Conservation (phyloP, 1,140 invertebrate species). For the Caenorhabditis tropicalis region DNA sequence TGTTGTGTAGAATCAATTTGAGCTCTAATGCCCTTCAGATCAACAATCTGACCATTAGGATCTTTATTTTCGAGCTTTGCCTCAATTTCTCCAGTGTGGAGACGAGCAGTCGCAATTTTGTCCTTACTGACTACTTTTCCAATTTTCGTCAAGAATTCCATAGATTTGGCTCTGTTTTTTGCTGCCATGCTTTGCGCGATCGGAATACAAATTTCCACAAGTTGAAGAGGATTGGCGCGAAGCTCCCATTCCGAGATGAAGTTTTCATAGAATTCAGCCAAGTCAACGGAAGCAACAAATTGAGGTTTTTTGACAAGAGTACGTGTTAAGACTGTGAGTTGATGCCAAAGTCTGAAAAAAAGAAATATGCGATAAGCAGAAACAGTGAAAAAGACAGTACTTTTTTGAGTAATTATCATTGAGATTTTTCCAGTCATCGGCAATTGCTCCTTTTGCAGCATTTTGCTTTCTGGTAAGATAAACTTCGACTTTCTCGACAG, state of each 20-base stretch:
- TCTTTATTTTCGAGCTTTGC: conserved; percentile 61
- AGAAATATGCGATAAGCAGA: not conserved
- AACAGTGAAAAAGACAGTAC: conserved; percentile 43
- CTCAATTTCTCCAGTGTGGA: conserved; percentile 64
- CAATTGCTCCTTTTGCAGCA: conserved; percentile 72
- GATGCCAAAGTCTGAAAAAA: conserved; percentile 68
- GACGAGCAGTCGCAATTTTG: conserved; percentile 62
- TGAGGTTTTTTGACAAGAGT: conserved; percentile 53
- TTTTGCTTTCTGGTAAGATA: conserved; percentile 63
- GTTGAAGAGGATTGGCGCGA: conserved; percentile 64
- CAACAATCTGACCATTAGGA: conserved; percentile 54
- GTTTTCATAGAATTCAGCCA: conserved; percentile 67
- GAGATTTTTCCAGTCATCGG: conserved; percentile 65
- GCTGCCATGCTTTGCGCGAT: conserved; percentile 61
- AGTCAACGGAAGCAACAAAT: conserved; percentile 58
- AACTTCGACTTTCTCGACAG: conserved; percentile 61
- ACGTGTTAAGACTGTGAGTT: conserved; percentile 58
- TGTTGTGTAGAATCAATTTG: conserved; percentile 88
- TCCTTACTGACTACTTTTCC: conserved; percentile 65
- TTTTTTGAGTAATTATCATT: conserved; percentile 67
- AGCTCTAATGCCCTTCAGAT: conserved; percentile 64
- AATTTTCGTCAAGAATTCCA: conserved; percentile 64
- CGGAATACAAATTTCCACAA: conserved; percentile 67
- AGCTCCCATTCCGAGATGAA: conserved; percentile 69
- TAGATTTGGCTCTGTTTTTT: conserved; percentile 59